A percentile compares a stretch with the other conserved stretches of the same genome.
These are phyloP conservation scores for Leptatherina wallacei DNA, from an alignment of 2,797 vertebrate species.

Conservation along the genomic window DNA sequence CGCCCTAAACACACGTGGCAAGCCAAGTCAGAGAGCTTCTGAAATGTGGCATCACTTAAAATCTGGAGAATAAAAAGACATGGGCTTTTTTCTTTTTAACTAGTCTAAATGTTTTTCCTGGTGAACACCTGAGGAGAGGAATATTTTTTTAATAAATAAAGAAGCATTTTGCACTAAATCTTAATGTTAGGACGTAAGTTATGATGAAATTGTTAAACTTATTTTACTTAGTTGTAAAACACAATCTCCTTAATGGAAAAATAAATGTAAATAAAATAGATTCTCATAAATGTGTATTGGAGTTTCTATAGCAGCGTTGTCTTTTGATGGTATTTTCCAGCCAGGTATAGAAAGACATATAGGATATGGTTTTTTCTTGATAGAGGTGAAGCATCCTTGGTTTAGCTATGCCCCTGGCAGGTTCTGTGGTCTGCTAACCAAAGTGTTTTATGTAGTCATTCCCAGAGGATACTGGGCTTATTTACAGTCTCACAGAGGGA, in stretches of 20 bases:
- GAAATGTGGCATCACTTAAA: slow-evolving; percentile 41
- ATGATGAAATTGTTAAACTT: neutral
- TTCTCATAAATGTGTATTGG: slow-evolving; percentile 1
- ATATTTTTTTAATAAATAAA: slow-evolving; percentile 1
- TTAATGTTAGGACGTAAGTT: slow-evolving; percentile 2
- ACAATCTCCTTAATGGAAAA: neutral
- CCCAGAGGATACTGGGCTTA: slow-evolving; percentile 69
- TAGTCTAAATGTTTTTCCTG: neutral
- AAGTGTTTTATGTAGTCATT: slow-evolving; percentile 71
- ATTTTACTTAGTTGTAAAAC: slow-evolving; percentile 1
- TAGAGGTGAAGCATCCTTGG: slow-evolving; percentile 39
- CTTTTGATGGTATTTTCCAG: slow-evolving; percentile 26
- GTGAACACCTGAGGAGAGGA: neutral
- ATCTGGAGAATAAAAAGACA: neutral
- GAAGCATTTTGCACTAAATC: neutral
- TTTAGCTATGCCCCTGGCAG: slow-evolving; percentile 64
- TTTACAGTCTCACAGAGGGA: slow-evolving; percentile 71
- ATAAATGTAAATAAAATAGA: slow-evolving; percentile 13
- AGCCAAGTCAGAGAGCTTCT: slow-evolving; percentile 40
- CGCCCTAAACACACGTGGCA: slow-evolving; percentile 55
- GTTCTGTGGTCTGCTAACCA: slow-evolving; percentile 62
- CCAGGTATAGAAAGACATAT: slow-evolving; percentile 56
- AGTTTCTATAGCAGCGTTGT: slow-evolving; percentile 18
- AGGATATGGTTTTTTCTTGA: slow-evolving; percentile 59
- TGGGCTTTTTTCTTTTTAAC: neutral